These are phyloP conservation scores for Ia io DNA, from an alignment of 2,113 vertebrate species.

Conservation along the genomic window DNA sequence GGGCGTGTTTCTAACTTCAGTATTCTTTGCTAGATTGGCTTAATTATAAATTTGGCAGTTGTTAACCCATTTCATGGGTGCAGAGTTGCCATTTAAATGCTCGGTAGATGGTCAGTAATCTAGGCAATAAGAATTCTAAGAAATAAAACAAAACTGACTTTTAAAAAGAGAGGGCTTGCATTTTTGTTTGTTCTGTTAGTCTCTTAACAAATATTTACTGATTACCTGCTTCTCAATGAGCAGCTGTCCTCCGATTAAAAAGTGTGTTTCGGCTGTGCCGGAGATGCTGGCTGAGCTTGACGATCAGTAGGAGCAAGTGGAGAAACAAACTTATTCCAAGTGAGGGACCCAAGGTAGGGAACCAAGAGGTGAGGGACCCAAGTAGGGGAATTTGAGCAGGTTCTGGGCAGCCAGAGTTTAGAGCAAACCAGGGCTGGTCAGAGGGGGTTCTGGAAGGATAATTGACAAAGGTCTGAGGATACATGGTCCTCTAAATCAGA, in stretches of 20 bases:
- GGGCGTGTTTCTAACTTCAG: not conserved
- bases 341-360: not conserved
- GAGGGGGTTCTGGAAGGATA: not conserved
- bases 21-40: not conserved
- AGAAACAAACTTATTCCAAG: not conserved
- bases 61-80: not conserved
- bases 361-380: too few species aligned
- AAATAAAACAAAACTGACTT: slow-evolving; percentile 5
- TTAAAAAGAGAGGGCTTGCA: not conserved
- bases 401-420: not conserved
- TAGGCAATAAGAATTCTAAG: not conserved
- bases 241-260: not conserved
- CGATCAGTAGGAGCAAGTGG: not conserved
- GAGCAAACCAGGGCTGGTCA: not conserved
- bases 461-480: not conserved
- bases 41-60: not conserved
- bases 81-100: not conserved
- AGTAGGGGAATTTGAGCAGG: not conserved
- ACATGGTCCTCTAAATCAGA: not conserved
- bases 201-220: not conserved
- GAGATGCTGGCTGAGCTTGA: not conserved
- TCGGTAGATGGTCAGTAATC: not conserved
- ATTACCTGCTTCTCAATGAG: not conserved
- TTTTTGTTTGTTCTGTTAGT: not conserved
- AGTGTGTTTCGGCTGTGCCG: not conserved